Evolutionary conservation across 2,113 vertebrate species (phyloP), one percentile per base, ranked within the genome.

Genomic region (Epinephelus lanceolatus): DNA sequence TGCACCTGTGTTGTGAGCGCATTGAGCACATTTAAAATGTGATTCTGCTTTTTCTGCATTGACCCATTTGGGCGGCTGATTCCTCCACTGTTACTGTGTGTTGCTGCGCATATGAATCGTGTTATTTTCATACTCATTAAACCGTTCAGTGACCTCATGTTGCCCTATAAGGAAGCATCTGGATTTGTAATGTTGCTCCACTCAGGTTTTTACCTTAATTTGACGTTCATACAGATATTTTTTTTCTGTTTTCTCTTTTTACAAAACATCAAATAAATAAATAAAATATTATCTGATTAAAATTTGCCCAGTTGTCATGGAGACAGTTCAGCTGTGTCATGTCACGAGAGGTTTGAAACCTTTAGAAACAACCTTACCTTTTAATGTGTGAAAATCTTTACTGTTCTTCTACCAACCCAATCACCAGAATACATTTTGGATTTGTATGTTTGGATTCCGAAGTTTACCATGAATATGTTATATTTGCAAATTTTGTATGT

Each of bases 1-100:
- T 65, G 19, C 63, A 52, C 18, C 42, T 65, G 51, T 23, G 15
- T 55, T 63, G 5, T 81, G 62, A 27, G 61, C 18, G 62, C 81
- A 37, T 60, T 0, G 2, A 77, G 21, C 37, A 15, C 8, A 15
- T 23, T 10, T 65, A 61, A 66, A 71, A 75, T 10, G 5, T 9
- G 8, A 51, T 40, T 56, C 6, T 2, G 5, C 11, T 51, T 63
- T 57, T 45, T 45, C n/a, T 11, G 30, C n/a, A 37, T 33, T 66
- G 21, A 76, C 30, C 53, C 17, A 13, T 47, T 60, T 37, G 65
- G 8, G 27, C 76, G 25, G 49, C 23, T 15, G 40, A 25, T 1
- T 56, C 25, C 11, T 55, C 8, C 13, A 11, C 12, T 23, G 76
- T 68, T 45, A 18, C 59, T 1, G n/a, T 77, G 72, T 63, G 68